Conservation (phyloP, 1,140 invertebrate genomes). For the Metopolophium dirhodum region DNA sequence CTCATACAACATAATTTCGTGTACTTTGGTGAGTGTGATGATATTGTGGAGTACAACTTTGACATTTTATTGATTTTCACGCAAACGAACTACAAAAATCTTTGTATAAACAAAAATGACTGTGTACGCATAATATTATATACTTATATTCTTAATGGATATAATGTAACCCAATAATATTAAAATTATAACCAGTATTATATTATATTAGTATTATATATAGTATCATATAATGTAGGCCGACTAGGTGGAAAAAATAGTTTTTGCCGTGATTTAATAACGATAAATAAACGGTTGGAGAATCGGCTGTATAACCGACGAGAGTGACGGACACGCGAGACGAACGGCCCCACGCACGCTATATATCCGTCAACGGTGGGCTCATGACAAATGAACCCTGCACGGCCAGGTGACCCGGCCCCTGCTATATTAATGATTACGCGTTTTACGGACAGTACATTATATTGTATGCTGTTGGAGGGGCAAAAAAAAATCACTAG, state of each 20-base stretch:
- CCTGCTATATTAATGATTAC: conserved; percentile 23
- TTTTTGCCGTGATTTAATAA: conserved; percentile 20
- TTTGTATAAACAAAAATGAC: no score
- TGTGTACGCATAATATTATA: neutral
- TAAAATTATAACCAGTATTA: neutral
- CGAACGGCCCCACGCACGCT: neutral
- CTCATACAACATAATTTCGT: neutral
- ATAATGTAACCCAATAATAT: neutral
- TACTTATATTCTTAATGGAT: no score
- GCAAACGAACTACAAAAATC: no score
- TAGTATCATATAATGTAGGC: neutral
- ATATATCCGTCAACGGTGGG: neutral
- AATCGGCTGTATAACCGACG: neutral
- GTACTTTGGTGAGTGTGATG: neutral
- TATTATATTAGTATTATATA: no score
- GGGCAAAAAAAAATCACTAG: neutral
- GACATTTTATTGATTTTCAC: neutral
- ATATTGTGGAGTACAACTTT: neutral
- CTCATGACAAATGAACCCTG: conserved; percentile 34
- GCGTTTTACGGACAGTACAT: neutral
- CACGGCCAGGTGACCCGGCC: neutral
- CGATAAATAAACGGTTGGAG: neutral
- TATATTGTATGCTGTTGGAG: neutral
- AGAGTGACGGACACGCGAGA: conserved; percentile 1
- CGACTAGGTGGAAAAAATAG: neutral